Evolutionary conservation across 1,140 invertebrate species (phyloP), one percentile per base, ranked within the genome.

Genomic region (Cryptotermes secundus): DNA sequence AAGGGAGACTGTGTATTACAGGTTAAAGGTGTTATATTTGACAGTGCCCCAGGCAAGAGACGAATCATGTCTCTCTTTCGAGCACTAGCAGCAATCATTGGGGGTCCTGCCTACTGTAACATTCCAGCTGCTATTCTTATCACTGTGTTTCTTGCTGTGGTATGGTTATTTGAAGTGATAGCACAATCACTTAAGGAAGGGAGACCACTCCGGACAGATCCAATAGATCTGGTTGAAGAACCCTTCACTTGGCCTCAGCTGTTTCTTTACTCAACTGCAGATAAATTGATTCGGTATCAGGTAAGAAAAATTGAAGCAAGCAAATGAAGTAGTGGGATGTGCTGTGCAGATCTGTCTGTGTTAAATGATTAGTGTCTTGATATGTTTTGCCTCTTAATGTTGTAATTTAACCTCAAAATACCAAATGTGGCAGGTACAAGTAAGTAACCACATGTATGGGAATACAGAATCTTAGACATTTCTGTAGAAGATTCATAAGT

Each of bases 1-100:
- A 83, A 19, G 22, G 45, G 22, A 49, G 3, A 49, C 16, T 22
- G 1, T 49, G 3, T 31, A 72, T 89, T 91, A 49, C 86, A 93
- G 89, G 91, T 96, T 6, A 92, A 92, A 86, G 95, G 95, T 22
- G 92, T 94, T 3, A 94, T 96, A 83, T 95, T 96, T 87, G 95
- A 96, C 87, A 96, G 95, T 83, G 93, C 93, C 19, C 95, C 95
- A 0, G 93, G 94, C 1, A 92, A 93, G 86, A 89, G 93, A 72
- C 90, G 93, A 81, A 86, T 95, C 34, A 86, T 89, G 10, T 91
- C 91, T 24, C 88, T 93, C 22, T 93, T 92, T 85, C 89, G 90
- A 86, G 94, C 94, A 4, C 91, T 93, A 49, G 90, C 91, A 14
- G 93, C 92, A 4, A 93, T 94, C 65, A 90, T 94, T 84, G 92